phyloP scores from a whole-genome alignment of 1,140 invertebrate species.

The Aricia agestis region DNA sequence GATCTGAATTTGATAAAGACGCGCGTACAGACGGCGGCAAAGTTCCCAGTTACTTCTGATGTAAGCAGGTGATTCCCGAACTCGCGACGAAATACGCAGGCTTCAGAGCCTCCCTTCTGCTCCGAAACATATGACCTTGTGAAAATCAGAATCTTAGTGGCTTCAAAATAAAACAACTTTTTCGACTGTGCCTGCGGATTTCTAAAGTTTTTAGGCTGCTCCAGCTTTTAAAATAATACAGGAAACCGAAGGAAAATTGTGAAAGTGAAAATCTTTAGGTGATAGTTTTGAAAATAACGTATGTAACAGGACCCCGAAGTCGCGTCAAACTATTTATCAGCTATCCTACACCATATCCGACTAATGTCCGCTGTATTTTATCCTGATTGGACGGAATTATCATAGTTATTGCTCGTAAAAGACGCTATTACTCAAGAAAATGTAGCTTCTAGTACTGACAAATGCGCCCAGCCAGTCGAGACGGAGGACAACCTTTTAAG shows the following conservation, averaged over 20 bases:
- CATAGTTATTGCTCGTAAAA: slow-evolving; percentile 1
- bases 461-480: neutral
- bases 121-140: neutral
- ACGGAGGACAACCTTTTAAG: no score
- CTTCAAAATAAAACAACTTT: neutral
- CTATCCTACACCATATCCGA: neutral
- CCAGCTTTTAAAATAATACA: no score
- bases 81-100: no score
- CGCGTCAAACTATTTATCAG: neutral
- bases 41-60: neutral
- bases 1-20: slow-evolving; percentile 14
- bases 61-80: neutral
- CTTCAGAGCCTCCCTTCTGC: no score
- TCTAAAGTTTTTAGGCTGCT: no score
- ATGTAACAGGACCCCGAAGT: neutral
- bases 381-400: neutral
- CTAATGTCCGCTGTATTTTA: neutral
- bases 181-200: no score
- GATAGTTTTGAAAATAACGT: neutral
- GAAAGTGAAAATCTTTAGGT: neutral
- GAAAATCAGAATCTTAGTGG: no score
- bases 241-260: no score
- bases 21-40: neutral
- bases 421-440: neutral
- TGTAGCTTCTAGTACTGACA: neutral